Base-by-base conservation (phyloP, 1,140 invertebrate genomes). In the Drosophila bipectinata region DNA sequence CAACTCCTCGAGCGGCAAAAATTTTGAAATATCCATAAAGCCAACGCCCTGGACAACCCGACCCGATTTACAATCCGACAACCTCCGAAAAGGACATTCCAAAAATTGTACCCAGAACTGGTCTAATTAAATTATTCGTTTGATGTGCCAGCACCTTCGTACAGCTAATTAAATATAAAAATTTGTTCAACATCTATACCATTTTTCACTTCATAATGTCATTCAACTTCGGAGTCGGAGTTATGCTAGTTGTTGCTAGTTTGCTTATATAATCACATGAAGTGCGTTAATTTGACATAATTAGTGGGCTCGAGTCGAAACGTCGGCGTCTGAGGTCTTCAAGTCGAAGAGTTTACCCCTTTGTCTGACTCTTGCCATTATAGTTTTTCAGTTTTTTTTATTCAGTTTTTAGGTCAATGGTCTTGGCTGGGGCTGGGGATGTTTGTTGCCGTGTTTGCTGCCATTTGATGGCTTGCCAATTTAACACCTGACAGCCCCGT, bases 201-300 rank as follows among this genome's bases (percentile, higher is more conserved):
- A 41, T 58, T 39, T 59, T 57, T 30, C 39, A 47, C 54, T 68
- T 61, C 32, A 8, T 48, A 51, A 53, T 72, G 82, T 83, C 82
- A 82, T 87, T 88, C 78, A 87, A 88, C 82, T 82, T 51, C 32
- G 32, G 39, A 15, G 48, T 4, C 21, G 21, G 34, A 37, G 18
- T 3, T n/a, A 37, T 12, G 34, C 39, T 79, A 72, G 49, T 62
- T 74, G 59, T 49, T 55, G 45, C 49, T 34, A 68, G 55, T 73
- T 74, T 58, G 45, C 59, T 83, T 84, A 85, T 85, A 80, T 67
- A 84, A 84, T 60, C 57, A 80, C 45, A 61, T 66, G 67, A 63
- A 81, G 71, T 68, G 71, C 79, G 82, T 82, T 87, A 87, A 87
- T 87, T 77, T 76, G 75, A 88, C 82, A 88, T 88, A 87, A 87